Evolutionary conservation across 1,140 invertebrate species (phyloP).

Genomic region (Lasioglossum baleicum): DNA sequence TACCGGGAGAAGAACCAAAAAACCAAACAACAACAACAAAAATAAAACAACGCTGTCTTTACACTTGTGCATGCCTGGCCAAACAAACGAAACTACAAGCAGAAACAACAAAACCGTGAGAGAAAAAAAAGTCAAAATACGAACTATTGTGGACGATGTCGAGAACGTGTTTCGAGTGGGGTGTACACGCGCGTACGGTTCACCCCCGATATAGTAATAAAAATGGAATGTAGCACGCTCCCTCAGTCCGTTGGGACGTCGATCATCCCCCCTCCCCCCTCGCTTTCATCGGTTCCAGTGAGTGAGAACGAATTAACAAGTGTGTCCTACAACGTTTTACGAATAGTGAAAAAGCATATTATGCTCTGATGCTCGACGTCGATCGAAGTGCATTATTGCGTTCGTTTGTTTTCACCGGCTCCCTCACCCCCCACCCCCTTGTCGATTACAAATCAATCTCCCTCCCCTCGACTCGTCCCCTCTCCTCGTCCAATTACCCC

Average conservation of each 20-base stretch:
- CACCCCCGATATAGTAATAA: neutral
- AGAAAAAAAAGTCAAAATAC: conserved; percentile 4
- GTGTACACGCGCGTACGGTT: neutral
- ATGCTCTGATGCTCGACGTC: conserved; percentile 39
- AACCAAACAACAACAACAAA: conserved; percentile 23
- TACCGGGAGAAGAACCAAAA: conserved; percentile 32
- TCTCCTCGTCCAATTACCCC: conserved; percentile 37
- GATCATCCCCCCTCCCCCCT: neutral
- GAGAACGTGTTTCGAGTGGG: conserved; percentile 24
- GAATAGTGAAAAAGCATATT: conserved; percentile 39
- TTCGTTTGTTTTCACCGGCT: conserved; percentile 40
- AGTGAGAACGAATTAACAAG: conserved; percentile 48
- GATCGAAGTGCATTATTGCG: conserved; percentile 45
- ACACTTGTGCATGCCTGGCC: conserved; percentile 34
- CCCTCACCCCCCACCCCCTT: neutral
- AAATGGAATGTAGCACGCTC: conserved; percentile 3
- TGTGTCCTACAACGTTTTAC: conserved; percentile 31
- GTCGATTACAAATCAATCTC: conserved; percentile 26
- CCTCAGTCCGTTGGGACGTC: conserved; percentile 24
- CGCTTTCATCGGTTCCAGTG: conserved; percentile 37
- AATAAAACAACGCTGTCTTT: conserved; percentile 43
- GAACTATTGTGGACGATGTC: conserved; percentile 40
- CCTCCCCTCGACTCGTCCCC: conserved; percentile 30
- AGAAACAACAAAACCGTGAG: too few species aligned
- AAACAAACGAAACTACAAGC: conserved; percentile 1